Conservation (phyloP, 2,888 invertebrate genomes). For the Rhamphomyia laevipes region DNA sequence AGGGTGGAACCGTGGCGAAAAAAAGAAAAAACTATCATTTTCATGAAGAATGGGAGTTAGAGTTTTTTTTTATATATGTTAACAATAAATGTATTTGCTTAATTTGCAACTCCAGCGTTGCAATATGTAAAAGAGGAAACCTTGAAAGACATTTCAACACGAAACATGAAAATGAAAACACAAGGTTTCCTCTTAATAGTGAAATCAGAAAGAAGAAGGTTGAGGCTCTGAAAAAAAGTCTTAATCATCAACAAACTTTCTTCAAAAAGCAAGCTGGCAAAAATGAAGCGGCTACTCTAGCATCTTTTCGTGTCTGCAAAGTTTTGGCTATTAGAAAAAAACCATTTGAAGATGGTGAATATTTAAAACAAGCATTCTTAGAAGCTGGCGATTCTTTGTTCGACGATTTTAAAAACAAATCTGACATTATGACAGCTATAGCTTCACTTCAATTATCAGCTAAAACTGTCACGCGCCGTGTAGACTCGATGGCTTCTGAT, state of each 20-base stretch:
- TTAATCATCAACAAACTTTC: not conserved
- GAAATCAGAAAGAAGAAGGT: too few species aligned
- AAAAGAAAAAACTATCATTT: too few species aligned
- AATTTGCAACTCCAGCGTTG: not conserved
- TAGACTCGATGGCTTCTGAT: too few species aligned
- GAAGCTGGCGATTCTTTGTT: not conserved
- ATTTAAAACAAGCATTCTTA: conserved; percentile 14
- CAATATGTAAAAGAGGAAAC: not conserved
- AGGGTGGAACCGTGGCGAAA: too few species aligned
- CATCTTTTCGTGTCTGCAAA: conserved; percentile 6
- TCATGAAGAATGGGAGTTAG: not conserved
- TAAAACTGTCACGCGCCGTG: too few species aligned
- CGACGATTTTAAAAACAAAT: not conserved
- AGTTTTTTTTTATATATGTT: not conserved
- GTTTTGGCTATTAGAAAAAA: conserved; percentile 12
- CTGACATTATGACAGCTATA: too few species aligned
- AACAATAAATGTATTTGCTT: not conserved
- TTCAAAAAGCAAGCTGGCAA: not conserved
- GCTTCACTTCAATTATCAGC: too few species aligned
- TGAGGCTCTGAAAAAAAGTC: too few species aligned
- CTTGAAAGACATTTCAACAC: too few species aligned
- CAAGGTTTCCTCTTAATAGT: too few species aligned
- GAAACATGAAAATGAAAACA: too few species aligned
- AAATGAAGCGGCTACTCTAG: not conserved
- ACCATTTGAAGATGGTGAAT: conserved; percentile 11